These are phyloP conservation scores for Epinotia demarniana DNA, from an alignment of 2,888 invertebrate genomes.

Conservation along the genomic window DNA sequence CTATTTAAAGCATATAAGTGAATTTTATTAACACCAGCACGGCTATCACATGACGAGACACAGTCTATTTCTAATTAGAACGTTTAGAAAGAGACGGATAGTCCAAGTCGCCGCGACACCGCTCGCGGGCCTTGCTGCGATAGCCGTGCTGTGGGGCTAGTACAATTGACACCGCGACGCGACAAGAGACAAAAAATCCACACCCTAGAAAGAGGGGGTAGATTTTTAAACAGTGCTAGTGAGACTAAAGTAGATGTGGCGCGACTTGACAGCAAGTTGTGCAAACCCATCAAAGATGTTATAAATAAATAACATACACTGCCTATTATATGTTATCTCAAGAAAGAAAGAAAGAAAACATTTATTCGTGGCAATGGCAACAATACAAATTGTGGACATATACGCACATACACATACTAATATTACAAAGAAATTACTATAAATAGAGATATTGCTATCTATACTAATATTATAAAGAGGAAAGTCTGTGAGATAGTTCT, in stretches of 20 bases:
- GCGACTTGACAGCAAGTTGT: too few relatives aligned
- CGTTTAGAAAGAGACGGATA: neutral
- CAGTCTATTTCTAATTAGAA: too few relatives aligned
- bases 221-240: neutral
- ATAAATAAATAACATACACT: neutral
- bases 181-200: neutral
- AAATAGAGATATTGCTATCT: too few relatives aligned
- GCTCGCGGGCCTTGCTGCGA: neutral
- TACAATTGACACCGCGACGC: neutral
- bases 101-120: neutral
- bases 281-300: neutral
- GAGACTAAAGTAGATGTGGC: neutral
- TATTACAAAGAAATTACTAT: too few relatives aligned
- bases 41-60: neutral
- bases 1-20: conserved; percentile 19
- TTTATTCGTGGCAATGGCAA: too few relatives aligned
- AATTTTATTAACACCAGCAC: neutral
- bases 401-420: too few relatives aligned
- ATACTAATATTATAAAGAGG: too few relatives aligned
- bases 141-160: neutral
- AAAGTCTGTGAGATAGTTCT: too few relatives aligned
- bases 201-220: too few relatives aligned
- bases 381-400: too few relatives aligned
- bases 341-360: too few relatives aligned
- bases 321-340: neutral